These are phyloP conservation scores for Vandiemenella viatica DNA, from an alignment of 2,888 invertebrate genomes.

Conservation along the genomic window DNA sequence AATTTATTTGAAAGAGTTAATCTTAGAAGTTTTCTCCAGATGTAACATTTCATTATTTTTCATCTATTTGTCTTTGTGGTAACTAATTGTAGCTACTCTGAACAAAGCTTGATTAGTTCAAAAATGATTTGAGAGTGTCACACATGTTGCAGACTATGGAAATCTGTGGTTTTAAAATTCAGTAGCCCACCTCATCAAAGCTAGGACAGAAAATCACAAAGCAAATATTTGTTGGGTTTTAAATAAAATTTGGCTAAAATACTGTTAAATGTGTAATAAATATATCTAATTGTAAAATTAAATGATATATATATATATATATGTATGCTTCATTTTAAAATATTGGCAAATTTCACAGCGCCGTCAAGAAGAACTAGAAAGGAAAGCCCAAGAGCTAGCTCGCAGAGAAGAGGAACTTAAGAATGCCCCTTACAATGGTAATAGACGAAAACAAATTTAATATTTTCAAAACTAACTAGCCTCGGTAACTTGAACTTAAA, in stretches of 20 bases:
- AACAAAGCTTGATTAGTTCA: too few species aligned
- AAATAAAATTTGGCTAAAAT: neutral
- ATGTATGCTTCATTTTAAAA: neutral
- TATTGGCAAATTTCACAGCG: constrained; percentile 36
- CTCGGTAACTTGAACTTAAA: too few species aligned
- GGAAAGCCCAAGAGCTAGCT: constrained; percentile 78
- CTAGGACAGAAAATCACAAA: too few species aligned
- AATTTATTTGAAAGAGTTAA: too few species aligned
- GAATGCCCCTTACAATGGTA: constrained; percentile 35
- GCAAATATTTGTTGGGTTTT: neutral
- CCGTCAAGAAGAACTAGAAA: constrained; percentile 78
- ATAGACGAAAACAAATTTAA: too few species aligned
- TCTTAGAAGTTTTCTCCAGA: too few species aligned
- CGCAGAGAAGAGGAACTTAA: constrained; percentile 75
- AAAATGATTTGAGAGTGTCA: too few species aligned
- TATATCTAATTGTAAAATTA: neutral
- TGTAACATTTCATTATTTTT: too few species aligned
- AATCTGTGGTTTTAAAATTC: too few species aligned
- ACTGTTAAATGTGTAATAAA: neutral
- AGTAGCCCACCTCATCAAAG: too few species aligned
- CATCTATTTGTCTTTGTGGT: neutral
- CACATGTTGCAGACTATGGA: too few species aligned
- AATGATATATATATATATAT: neutral
- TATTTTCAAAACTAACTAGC: too few species aligned
- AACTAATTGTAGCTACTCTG: neutral